Percentiles rank a stretch among this genome's conserved stretches.
phyloP scores from a whole-genome alignment of 2,113 vertebrate genomes.

The Anarrhichthys ocellatus region DNA sequence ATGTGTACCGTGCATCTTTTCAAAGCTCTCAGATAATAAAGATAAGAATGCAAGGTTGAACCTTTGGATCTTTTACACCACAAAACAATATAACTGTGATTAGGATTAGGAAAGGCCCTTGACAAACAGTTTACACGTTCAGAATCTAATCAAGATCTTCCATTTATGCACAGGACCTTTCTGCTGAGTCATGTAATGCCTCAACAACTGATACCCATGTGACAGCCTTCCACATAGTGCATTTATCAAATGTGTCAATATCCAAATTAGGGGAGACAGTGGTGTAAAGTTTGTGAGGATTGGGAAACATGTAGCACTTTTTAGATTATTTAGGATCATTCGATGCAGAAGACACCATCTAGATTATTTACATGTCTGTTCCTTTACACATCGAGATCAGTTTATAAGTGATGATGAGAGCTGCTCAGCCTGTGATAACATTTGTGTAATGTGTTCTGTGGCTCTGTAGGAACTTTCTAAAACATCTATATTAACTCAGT shows the following conservation, averaged over 20 bases:
- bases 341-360: neutral
- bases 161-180: constrained; percentile 21
- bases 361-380: neutral
- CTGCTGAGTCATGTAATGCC: constrained; percentile 16
- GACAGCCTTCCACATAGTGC: neutral
- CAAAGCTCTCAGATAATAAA: constrained; percentile 40
- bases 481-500: neutral
- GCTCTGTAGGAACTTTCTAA: neutral
- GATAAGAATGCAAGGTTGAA: constrained; percentile 69
- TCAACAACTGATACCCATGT: neutral
- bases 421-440: neutral
- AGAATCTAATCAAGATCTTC: constrained; percentile 72
- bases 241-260: neutral
- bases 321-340: neutral
- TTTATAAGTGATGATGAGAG: neutral
- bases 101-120: constrained; percentile 50
- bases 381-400: neutral
- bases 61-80: constrained; percentile 63
- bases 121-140: constrained; percentile 66
- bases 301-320: neutral
- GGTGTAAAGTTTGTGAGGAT: neutral
- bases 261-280: neutral
- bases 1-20: neutral
- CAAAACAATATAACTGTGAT: constrained; percentile 66
- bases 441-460: neutral